Evolutionary conservation across 2,113 vertebrate species (phyloP).

Genomic region (Phalacrocorax pelagicus): DNA sequence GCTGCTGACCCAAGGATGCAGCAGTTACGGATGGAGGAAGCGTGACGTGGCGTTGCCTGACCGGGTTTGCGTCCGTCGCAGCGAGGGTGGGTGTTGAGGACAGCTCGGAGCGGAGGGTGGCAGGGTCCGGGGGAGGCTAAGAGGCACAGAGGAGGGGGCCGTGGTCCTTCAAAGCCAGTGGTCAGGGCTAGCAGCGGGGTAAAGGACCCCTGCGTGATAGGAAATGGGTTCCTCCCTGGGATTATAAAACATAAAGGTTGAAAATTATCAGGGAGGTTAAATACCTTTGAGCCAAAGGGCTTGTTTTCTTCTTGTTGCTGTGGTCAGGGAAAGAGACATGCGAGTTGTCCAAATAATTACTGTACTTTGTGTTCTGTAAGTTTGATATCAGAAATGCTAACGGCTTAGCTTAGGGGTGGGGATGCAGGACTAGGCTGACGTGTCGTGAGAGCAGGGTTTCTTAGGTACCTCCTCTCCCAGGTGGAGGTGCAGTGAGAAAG

Average conservation of each 20-base stretch:
- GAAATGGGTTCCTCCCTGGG: not conserved
- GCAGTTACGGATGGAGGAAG: not conserved
- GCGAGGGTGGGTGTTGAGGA: not conserved
- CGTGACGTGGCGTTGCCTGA: fast-evolving
- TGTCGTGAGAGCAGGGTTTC: fast-evolving
- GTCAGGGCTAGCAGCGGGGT: fast-evolving
- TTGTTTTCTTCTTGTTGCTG: not conserved
- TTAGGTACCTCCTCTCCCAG: not conserved
- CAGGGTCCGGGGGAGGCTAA: not conserved
- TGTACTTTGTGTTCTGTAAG: not conserved
- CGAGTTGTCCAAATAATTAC: not conserved
- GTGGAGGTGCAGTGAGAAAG: fast-evolving
- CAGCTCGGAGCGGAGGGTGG: fast-evolving
- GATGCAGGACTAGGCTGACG: not conserved
- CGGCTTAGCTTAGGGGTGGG: fast-evolving
- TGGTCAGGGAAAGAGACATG: not conserved
- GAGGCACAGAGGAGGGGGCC: not conserved
- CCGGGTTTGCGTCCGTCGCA: fast-evolving
- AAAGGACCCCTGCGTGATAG: fast-evolving
- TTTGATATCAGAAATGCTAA: not conserved
- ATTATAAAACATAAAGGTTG: not conserved
- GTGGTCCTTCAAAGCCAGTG: fast-evolving
- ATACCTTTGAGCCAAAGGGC: not conserved
- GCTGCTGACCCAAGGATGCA: not conserved
- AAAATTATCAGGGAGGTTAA: not conserved